phyloP scores from a whole-genome alignment of 2,113 vertebrate genomes.

The Paraplagusia blochii region DNA sequence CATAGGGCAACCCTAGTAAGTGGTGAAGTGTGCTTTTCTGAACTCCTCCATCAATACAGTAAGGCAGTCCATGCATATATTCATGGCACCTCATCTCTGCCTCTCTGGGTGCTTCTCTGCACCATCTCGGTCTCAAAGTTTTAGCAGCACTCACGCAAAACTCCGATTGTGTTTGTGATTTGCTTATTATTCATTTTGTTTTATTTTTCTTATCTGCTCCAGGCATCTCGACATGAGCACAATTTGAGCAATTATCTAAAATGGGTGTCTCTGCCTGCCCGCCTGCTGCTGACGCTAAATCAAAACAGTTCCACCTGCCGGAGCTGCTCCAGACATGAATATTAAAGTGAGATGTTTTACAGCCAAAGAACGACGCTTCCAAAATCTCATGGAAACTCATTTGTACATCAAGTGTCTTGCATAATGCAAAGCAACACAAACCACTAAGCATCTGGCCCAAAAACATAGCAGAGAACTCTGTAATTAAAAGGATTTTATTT shows the following conservation, averaged over 20 bases:
- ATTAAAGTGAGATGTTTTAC: slow-evolving; percentile 58
- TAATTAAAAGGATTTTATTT: slow-evolving; percentile 11
- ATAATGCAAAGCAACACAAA: slow-evolving; percentile 15
- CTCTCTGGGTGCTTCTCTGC: no score
- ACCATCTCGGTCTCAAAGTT: no score
- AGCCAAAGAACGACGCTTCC: slow-evolving; percentile 30
- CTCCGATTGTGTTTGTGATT: no score
- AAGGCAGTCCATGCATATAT: slow-evolving; percentile 33
- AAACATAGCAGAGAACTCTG: no score
- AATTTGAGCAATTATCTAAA: slow-evolving; percentile 73
- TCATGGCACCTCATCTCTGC: slow-evolving; percentile 22
- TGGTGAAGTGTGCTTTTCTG: slow-evolving; percentile 11
- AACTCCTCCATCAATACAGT: slow-evolving; percentile 13
- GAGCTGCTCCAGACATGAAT: no score
- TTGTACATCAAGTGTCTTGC: slow-evolving; percentile 31
- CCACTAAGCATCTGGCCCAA: not conserved
- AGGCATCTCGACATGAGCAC: slow-evolving; percentile 61
- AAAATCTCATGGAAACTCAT: slow-evolving; percentile 24
- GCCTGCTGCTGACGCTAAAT: slow-evolving; percentile 55
- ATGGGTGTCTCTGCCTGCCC: no score
- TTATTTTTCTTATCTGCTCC: no score
- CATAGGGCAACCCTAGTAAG: slow-evolving; percentile 32
- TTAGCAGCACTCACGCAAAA: no score
- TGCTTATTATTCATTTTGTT: no score
- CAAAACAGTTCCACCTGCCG: slow-evolving; percentile 60